Evolutionary conservation across 2,888 invertebrate species (phyloP).

Genomic region (Drepanosiphum platanoidis): DNA sequence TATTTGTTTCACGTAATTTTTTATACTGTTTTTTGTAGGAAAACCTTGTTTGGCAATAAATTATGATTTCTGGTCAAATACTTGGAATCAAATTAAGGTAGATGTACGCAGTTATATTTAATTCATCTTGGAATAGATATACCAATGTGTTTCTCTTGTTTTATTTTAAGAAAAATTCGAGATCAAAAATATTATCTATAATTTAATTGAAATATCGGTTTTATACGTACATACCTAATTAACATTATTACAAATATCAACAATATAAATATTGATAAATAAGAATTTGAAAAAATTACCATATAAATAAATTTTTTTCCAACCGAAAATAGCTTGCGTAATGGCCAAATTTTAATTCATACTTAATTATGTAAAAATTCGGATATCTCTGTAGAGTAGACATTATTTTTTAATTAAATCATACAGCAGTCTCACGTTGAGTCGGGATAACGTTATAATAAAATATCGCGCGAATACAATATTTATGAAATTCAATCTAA

Average conservation of each 20-base stretch:
- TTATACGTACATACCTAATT: too few species aligned
- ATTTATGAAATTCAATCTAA: too few species aligned
- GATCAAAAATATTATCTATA: neutral
- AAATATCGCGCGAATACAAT: too few species aligned
- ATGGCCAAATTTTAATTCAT: too few species aligned
- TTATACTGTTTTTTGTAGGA: neutral
- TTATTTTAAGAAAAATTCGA: neutral
- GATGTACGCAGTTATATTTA: neutral
- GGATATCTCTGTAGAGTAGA: neutral
- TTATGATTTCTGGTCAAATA: neutral
- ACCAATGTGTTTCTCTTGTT: neutral
- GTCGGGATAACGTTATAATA: too few species aligned
- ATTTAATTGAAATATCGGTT: too few species aligned
- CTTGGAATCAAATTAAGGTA: neutral
- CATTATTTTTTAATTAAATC: too few species aligned
- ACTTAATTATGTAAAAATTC: too few species aligned
- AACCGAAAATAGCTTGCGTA: neutral
- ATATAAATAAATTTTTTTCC: neutral
- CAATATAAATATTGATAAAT: too few species aligned
- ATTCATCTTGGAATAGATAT: constrained; percentile 6
- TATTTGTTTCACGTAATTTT: neutral
- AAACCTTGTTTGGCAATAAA: neutral
- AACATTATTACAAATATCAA: too few species aligned
- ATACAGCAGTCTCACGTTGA: too few species aligned
- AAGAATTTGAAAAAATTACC: neutral